These are phyloP conservation scores for Melipona bicolor DNA, from an alignment of 2,888 invertebrate species.

Conservation along the genomic window DNA sequence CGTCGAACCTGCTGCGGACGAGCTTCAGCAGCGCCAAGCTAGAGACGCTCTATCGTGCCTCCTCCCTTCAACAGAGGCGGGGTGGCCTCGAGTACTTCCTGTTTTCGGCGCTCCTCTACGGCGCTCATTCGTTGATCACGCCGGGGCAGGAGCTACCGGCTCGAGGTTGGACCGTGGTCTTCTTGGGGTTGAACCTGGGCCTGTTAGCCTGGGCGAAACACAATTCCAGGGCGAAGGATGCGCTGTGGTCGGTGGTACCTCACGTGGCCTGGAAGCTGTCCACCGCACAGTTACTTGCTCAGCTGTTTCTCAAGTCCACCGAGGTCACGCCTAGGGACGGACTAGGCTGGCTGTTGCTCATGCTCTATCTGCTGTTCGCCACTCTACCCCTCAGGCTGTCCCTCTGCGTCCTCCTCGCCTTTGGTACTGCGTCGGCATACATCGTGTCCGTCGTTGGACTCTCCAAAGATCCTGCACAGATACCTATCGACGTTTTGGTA, in stretches of 20 bases:
- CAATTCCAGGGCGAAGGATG: conserved; percentile 77
- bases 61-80: conserved; percentile 89
- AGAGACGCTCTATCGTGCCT: conserved; percentile 89
- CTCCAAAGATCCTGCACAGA: conserved; percentile 84
- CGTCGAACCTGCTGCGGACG: conserved; percentile 82
- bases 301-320: conserved; percentile 87
- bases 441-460: conserved; percentile 86
- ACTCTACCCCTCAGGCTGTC: conserved; percentile 89
- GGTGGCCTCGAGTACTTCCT: conserved; percentile 90
- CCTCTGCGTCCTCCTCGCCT: conserved; percentile 87
- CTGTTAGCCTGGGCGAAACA: conserved; percentile 80
- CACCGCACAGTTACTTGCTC: conserved; percentile 87
- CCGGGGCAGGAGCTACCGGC: conserved; percentile 82
- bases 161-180: conserved; percentile 80
- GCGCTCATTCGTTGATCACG: conserved; percentile 87
- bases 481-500: conserved; percentile 83
- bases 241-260: conserved; percentile 86
- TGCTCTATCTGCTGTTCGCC: conserved; percentile 90
- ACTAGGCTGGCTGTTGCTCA: conserved; percentile 89
- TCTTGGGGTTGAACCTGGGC: conserved; percentile 80
- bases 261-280: conserved; percentile 88
- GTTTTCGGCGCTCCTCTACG: conserved; percentile 88
- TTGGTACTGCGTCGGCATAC: conserved; percentile 87
- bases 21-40: conserved; percentile 87
- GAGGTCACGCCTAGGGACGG: conserved; percentile 88